A percentile compares a stretch with the other conserved stretches of the same genome.
phyloP scores from a whole-genome alignment of 2,888 invertebrate genomes.

The Tanytarsus gracilentus region DNA sequence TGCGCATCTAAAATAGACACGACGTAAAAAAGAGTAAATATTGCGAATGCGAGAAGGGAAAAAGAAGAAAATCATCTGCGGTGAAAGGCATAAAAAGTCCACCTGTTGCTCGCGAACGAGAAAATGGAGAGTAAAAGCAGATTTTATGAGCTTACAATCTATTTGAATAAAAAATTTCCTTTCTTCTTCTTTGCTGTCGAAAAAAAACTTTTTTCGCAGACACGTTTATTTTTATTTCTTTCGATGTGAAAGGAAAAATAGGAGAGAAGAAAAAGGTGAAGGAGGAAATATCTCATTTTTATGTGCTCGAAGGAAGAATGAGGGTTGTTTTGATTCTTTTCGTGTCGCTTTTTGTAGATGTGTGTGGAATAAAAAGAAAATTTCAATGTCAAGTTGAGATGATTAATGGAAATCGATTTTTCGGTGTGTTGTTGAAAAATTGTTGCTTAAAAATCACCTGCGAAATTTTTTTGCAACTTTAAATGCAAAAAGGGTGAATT shows the following conservation, averaged over 20 bases:
- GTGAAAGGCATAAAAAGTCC: conserved; percentile 9
- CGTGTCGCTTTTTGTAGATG: not conserved
- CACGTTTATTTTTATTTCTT: not conserved
- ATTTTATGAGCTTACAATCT: conserved; percentile 22
- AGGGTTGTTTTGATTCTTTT: not conserved
- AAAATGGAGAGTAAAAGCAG: conserved; percentile 9
- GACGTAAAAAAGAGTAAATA: not conserved
- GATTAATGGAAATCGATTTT: not conserved
- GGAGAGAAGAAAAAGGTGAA: not conserved
- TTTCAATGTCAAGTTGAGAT: not conserved
- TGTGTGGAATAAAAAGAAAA: not conserved
- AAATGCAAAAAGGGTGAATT: too few relatives aligned
- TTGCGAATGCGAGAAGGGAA: not conserved
- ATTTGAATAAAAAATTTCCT: not conserved
- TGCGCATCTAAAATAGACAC: too few relatives aligned
- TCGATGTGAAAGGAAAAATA: not conserved
- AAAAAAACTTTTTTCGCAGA: not conserved
- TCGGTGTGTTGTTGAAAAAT: too few relatives aligned
- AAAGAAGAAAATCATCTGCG: conserved; percentile 4
- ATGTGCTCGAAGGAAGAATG: not conserved
- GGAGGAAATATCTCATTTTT: not conserved
- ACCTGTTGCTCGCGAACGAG: conserved; percentile 26
- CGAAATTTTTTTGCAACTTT: too few relatives aligned
- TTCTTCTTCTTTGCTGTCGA: not conserved
- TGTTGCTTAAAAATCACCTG: too few relatives aligned